Evolutionary conservation across 1,140 invertebrate genomes (phyloP).

Genomic region (Sitobion miscanthi): DNA sequence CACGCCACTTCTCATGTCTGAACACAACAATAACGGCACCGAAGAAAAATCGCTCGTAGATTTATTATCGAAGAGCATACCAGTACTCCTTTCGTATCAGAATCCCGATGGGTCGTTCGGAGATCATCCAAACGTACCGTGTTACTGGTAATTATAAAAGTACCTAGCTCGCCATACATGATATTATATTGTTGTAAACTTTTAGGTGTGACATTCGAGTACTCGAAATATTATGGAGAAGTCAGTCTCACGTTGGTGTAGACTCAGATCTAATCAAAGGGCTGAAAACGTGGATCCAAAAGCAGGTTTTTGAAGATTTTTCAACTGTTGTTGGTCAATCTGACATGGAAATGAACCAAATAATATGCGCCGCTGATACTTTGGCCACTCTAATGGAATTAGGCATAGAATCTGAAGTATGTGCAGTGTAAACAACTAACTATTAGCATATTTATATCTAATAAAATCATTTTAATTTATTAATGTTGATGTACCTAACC

Average conservation of each 20-base stretch:
- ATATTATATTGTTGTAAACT: background rate
- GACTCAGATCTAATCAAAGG: slow-evolving; percentile 68
- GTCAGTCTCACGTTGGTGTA: slow-evolving; percentile 68
- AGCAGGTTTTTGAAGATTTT: slow-evolving; percentile 69
- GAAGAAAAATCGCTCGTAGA: slow-evolving; percentile 37
- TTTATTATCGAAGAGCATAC: slow-evolving; percentile 62
- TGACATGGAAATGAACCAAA: slow-evolving; percentile 64
- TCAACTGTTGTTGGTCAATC: slow-evolving; percentile 59
- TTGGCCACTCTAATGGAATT: slow-evolving; percentile 68
- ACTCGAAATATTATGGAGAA: slow-evolving; percentile 68
- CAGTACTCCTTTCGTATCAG: slow-evolving; percentile 68
- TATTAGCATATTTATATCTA: background rate
- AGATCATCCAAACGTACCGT: slow-evolving; percentile 69
- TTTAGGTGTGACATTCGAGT: slow-evolving; percentile 66
- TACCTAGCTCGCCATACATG: background rate
- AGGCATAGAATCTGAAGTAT: slow-evolving; percentile 68
- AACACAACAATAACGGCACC: slow-evolving; percentile 41
- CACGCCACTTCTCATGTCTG: slow-evolving; percentile 36
- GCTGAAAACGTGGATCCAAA: slow-evolving; percentile 69
- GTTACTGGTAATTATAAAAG: slow-evolving; percentile 62
- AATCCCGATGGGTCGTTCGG: slow-evolving; percentile 71
- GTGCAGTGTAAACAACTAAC: background rate
- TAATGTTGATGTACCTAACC: background rate
- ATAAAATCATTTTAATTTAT: background rate
- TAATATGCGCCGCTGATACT: slow-evolving; percentile 69